Base-by-base conservation (phyloP, 2,888 invertebrate genomes). In the Mythimna albipuncta region DNA sequence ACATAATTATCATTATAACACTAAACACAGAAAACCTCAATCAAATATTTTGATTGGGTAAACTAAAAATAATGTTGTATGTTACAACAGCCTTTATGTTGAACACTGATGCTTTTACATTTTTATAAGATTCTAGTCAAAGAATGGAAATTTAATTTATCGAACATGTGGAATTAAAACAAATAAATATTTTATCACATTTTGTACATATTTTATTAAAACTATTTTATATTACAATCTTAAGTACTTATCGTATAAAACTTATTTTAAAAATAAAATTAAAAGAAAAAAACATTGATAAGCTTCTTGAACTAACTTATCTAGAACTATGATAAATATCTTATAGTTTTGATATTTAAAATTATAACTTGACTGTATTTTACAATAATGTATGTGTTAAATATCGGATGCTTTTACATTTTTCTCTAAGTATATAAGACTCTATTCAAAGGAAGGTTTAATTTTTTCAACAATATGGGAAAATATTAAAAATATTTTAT, bases 101-200 rank as follows among this genome's bases (percentile, higher is more conserved):
- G 67, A 74, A 3, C 52, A 67, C 32, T 59, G 41, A 41, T 62
- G 54, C 21, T 70, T 55, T 62, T 77, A 61, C 19, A 32, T 50
- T 61, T 59, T 68, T 82, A 65, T 67, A 55, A 57, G 75, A 47
- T 61, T 81, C 81, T 83, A 78, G 82, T 72, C 82, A 82, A 72
- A 58, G 32, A 64, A 67, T 2, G 32, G 32, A 62, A 69, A 41
- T 64, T 65, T 64, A 64, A 76, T 76, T 76, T 76, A 71, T 73
- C 64, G 11, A 50, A 35, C 11, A 66, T 81, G 71, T 71, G 68
- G 58, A 63, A 59, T 74, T 69, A 72, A 66, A 58, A 59, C 65
- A 81, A 86, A 83, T 81, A 87, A 85, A 76, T 64, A 76, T 77
- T 81, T 72, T 78, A 82, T 81, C 81, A 79, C 66, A 44, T 84